Base-by-base conservation (phyloP, 2,888 invertebrate species). In the Hetaerina titia region DNA sequence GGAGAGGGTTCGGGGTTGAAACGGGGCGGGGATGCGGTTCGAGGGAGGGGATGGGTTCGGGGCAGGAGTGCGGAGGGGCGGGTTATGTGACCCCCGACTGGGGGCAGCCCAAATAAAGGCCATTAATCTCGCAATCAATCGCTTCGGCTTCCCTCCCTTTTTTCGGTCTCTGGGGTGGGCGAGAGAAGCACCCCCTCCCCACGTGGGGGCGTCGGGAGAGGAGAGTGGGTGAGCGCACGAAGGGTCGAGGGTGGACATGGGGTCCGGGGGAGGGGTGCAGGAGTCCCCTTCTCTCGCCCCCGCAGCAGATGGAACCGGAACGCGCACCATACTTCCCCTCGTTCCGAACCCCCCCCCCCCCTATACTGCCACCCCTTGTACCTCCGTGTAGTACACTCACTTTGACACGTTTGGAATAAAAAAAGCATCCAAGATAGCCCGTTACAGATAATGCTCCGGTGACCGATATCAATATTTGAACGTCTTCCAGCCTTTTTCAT, bases 21-120 rank as follows among this genome's bases (percentile, higher is more conserved):
- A 64, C 17, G 64, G 69, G 57, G 17, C 2, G 56, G 89, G 89
- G 56, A 57, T 56, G 89, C 15, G 31, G 25, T 25, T 9, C 19
- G 15, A 19, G 19, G 64, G 19, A 56, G 87, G 87, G 87, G 64
- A 22, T 64, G 64, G 4, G 22, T 2, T 15, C 17, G 69, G n/a
- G n/a, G 6, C 6, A 56, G 45, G 45, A 19, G 19, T 22, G 88
- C 56, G 88, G 31, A 9, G 89, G 89, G 56, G 89, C n/a, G 89
- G 89, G 56, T 89, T 58, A 89, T 89, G 57, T 89, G 92, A 69
- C 92, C 92, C 92, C 92, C 92, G 56, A 92, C 92, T 92, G 92
- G 92, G 92, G 92, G 92, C 92, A 92, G 92, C 92, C 64, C 92
- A 92, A 92, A 92, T 92, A 92, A 92, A 92, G 92, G 92, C 92